phyloP scores from a whole-genome alignment of 2,113 vertebrate genomes.

The Erythrolamprus reginae region DNA sequence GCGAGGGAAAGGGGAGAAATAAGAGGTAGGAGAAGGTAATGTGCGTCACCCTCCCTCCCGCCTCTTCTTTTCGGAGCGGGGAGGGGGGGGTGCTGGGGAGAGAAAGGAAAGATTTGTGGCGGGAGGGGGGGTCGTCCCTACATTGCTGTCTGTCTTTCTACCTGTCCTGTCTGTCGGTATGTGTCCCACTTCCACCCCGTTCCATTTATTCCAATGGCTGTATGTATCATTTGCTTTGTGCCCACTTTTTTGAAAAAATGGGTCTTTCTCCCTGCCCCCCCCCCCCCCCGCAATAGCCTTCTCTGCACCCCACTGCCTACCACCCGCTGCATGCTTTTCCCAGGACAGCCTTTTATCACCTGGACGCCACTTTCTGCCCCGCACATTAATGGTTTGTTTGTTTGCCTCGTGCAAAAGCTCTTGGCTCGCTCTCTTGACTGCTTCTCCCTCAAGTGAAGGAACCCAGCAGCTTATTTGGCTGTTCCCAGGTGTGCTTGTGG shows the following conservation, averaged over 20 bases:
- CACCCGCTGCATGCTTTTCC: background rate
- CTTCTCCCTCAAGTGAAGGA: background rate
- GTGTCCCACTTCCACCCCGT: background rate
- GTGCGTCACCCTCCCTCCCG: background rate
- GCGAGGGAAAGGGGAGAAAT: background rate
- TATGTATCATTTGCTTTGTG: background rate
- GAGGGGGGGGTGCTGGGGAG: background rate
- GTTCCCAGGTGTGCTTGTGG: background rate
- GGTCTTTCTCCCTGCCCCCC: background rate
- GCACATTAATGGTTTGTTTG: background rate
- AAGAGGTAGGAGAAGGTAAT: background rate
- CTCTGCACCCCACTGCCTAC: background rate
- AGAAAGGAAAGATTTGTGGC: background rate
- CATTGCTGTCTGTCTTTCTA: background rate
- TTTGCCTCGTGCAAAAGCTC: background rate
- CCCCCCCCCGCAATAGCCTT: too few relatives aligned
- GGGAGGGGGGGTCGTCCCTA: background rate
- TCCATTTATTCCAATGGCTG: background rate
- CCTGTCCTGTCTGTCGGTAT: background rate
- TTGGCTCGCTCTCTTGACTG: background rate
- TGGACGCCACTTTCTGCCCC: background rate
- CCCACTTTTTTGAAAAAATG: background rate
- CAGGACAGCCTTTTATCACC: background rate
- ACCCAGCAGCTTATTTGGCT: background rate
- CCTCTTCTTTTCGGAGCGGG: background rate